A percentile compares a stretch with the other conserved stretches of the same genome.
These are phyloP conservation scores for Kryptopterus vitreolus DNA, from an alignment of 2,797 vertebrate species.

Conservation along the genomic window DNA sequence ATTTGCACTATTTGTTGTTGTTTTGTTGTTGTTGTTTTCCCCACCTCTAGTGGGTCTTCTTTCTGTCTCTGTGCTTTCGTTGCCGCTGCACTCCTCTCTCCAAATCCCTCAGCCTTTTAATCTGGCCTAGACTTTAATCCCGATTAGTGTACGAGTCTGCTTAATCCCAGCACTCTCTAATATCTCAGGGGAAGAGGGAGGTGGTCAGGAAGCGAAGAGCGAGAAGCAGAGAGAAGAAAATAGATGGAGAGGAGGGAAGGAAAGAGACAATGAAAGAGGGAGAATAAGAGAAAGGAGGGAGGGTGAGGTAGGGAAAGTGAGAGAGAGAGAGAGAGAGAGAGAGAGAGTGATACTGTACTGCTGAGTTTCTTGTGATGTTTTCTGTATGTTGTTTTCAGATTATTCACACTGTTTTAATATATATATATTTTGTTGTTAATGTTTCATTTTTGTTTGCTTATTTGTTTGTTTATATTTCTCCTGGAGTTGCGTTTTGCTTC, in stretches of 20 bases:
- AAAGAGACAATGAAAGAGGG: constrained; percentile 14
- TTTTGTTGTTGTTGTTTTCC: not conserved
- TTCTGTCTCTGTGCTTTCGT: not conserved
- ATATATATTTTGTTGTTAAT: too few relatives aligned
- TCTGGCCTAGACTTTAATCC: constrained; percentile 74
- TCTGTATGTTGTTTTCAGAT: too few relatives aligned
- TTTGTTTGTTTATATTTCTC: too few relatives aligned
- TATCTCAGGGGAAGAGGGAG: constrained; percentile 65
- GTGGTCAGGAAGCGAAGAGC: constrained; percentile 7
- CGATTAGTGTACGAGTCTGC: constrained; percentile 76
- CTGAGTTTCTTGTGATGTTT: too few relatives aligned
- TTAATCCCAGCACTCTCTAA: constrained; percentile 77
- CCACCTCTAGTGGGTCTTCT: not conserved
- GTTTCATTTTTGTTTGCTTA: too few relatives aligned
- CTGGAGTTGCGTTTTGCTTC: too few relatives aligned
- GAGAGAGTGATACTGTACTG: too few relatives aligned
- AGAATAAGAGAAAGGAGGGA: constrained; percentile 14
- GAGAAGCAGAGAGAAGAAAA: constrained; percentile 34
- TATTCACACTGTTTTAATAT: too few relatives aligned
- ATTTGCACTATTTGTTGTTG: not conserved
- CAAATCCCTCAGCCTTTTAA: constrained; percentile 67
- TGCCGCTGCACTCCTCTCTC: constrained; percentile 39
- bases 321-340: constrained; percentile 29
- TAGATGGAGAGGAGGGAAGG: constrained; percentile 16
- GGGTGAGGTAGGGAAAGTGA: too few relatives aligned